These are phyloP conservation scores for Aphidius gifuensis DNA, from an alignment of 1,140 invertebrate species.

Conservation along the genomic window DNA sequence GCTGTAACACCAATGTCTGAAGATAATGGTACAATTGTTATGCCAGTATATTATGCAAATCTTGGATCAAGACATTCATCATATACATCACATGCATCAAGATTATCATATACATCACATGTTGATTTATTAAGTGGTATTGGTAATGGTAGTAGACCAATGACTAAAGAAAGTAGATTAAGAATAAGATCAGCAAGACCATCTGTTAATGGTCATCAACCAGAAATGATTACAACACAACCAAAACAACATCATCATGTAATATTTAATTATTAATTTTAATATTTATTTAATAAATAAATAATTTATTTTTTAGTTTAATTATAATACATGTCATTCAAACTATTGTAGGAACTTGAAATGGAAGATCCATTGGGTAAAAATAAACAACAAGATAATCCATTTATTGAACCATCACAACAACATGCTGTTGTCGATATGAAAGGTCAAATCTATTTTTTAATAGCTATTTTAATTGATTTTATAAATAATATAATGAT, in stretches of 20 bases:
- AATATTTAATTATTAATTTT: constrained; percentile 41
- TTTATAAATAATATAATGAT: constrained; percentile 13
- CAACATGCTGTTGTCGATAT: constrained; percentile 88
- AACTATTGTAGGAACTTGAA: constrained; percentile 64
- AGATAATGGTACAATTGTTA: constrained; percentile 92
- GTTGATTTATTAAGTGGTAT: constrained; percentile 79
- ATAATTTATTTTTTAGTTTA: background rate
- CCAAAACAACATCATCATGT: constrained; percentile 65
- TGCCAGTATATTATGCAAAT: constrained; percentile 82
- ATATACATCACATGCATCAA: constrained; percentile 89
- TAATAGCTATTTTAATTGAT: background rate
- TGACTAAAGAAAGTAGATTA: constrained; percentile 82
- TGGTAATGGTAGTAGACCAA: constrained; percentile 62
- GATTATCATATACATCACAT: constrained; percentile 90
- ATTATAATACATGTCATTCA: background rate
- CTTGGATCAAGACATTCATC: constrained; percentile 86
- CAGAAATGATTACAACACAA: constrained; percentile 62
- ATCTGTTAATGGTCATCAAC: constrained; percentile 59
- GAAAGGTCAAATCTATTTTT: constrained; percentile 69
- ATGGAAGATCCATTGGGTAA: constrained; percentile 78
- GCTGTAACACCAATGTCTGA: constrained; percentile 98
- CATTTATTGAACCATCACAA: constrained; percentile 84
- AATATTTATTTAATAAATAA: constrained; percentile 8
- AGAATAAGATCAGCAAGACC: constrained; percentile 70
- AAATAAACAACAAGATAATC: constrained; percentile 85